Evolutionary conservation across 1,140 invertebrate genomes (phyloP).

Genomic region (Oreohelix idahoensis): DNA sequence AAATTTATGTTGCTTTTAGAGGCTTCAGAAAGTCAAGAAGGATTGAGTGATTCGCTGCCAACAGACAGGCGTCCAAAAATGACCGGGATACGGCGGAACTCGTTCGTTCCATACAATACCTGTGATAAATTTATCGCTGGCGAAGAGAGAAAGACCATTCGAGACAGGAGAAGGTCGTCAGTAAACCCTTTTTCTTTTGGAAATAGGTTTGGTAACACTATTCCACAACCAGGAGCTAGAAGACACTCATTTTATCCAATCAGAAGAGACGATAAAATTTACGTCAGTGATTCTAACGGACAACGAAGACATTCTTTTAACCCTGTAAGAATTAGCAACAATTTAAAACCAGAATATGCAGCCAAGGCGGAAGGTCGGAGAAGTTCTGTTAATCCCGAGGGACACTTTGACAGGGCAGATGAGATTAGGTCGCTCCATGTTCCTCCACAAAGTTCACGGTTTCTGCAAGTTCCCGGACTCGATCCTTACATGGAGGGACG

Average conservation of each 20-base stretch:
- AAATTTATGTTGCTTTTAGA: constrained; percentile 35
- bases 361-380: background rate
- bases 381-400: constrained; percentile 12
- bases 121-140: constrained; percentile 25
- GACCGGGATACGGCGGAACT: constrained; percentile 7
- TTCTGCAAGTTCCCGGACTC: constrained; percentile 26
- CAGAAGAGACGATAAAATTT: constrained; percentile 27
- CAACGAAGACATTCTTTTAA: constrained; percentile 31
- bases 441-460: constrained; percentile 16
- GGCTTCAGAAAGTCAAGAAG: constrained; percentile 34
- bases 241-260: constrained; percentile 34
- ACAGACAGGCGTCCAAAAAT: background rate
- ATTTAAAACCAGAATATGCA: constrained; percentile 27
- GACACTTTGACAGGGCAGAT: background rate
- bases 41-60: background rate
- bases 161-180: constrained; percentile 35
- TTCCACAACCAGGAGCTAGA: constrained; percentile 9
- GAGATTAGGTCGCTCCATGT: background rate
- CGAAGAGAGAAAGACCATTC: constrained; percentile 4
- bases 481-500: constrained; percentile 28
- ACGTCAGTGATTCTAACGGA: constrained; percentile 7
- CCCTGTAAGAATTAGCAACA: constrained; percentile 23
- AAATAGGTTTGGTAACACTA: constrained; percentile 5
- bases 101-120: constrained; percentile 18
- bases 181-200: constrained; percentile 24